Evolutionary conservation across 2,888 invertebrate genomes (phyloP).

Genomic region (Nebria salina): DNA sequence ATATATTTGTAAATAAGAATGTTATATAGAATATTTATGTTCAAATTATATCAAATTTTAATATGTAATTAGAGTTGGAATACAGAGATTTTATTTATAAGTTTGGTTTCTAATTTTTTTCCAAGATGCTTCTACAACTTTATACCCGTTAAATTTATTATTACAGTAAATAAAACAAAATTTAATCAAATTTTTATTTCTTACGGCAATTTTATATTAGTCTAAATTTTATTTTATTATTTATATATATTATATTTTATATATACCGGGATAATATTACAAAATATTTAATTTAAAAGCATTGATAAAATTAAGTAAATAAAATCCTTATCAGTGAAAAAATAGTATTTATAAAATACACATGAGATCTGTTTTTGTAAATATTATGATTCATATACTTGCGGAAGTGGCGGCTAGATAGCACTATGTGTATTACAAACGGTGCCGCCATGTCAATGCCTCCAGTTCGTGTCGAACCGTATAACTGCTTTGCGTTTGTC

Average conservation of each 20-base stretch:
- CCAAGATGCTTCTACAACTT: neutral
- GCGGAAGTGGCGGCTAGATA: neutral
- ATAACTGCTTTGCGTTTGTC: neutral
- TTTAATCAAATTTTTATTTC: too few species aligned
- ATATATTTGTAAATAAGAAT: neutral
- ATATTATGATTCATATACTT: neutral
- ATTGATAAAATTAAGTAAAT: too few species aligned
- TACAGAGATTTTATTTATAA: neutral
- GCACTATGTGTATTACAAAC: neutral
- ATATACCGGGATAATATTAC: too few species aligned
- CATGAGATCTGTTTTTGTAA: conserved; percentile 4
- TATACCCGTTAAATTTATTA: too few species aligned
- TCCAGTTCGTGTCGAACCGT: conserved; percentile 18
- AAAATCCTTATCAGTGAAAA: too few species aligned
- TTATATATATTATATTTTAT: too few species aligned
- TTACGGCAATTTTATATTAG: too few species aligned
- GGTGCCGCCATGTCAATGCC: conserved; percentile 16
- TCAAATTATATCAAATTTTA: neutral
- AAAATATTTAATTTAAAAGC: too few species aligned
- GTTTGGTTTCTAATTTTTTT: neutral
- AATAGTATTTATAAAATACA: neutral
- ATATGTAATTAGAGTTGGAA: neutral
- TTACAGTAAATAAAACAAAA: too few species aligned
- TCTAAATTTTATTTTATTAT: too few species aligned
- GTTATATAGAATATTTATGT: neutral